A percentile compares a stretch with the other conserved stretches of the same genome.
phyloP scores from a whole-genome alignment of 2,888 invertebrate genomes.

The Euzophera pinguis region DNA sequence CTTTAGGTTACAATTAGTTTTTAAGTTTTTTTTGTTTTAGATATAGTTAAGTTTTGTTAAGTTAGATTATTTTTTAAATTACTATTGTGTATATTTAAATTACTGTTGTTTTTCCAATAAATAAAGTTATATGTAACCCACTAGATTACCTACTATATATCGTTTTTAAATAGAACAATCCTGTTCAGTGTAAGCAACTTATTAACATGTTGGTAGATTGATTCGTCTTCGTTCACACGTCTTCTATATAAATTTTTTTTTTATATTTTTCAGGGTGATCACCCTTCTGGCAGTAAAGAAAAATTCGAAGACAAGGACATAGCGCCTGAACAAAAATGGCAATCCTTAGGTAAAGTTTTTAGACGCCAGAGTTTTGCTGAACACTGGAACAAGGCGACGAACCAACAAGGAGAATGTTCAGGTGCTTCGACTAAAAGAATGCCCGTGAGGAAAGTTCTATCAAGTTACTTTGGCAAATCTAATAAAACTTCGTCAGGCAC shows the following conservation, averaged over 20 bases:
- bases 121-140: too few relatives aligned
- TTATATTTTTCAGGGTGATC: constrained; percentile 54
- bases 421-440: constrained; percentile 52
- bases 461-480: constrained; percentile 66
- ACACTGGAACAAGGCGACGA: constrained; percentile 52
- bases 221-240: background rate
- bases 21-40: too few relatives aligned
- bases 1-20: too few relatives aligned
- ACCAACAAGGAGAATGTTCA: constrained; percentile 53
- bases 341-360: constrained; percentile 71
- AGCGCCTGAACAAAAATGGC: constrained; percentile 69
- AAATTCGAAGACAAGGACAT: constrained; percentile 60
- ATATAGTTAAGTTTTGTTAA: too few relatives aligned
- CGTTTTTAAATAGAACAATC: too few relatives aligned
- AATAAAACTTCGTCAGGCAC: constrained; percentile 40
- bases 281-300: constrained; percentile 55
- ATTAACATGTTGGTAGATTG: too few relatives aligned
- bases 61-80: too few relatives aligned
- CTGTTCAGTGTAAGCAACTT: too few relatives aligned
- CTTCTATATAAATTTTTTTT: too few relatives aligned
- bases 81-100: too few relatives aligned
- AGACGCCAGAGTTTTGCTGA: constrained; percentile 67
- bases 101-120: too few relatives aligned
- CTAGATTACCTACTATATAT: too few relatives aligned
- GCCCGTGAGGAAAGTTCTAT: constrained; percentile 63